These are phyloP conservation scores for Ips typographus DNA, from an alignment of 1,140 invertebrate genomes.

Conservation along the genomic window DNA sequence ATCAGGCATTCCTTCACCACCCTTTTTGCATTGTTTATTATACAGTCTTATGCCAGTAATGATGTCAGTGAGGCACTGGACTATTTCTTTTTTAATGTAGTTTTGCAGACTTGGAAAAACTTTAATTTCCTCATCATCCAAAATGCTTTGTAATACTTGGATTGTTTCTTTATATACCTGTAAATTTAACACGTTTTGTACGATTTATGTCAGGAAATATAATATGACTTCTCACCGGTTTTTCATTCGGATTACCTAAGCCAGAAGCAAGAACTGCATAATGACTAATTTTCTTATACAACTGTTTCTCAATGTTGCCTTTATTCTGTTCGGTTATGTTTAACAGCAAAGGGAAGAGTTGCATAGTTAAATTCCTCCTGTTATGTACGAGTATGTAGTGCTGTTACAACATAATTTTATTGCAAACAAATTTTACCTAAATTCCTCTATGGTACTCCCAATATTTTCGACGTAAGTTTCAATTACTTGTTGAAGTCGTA, in stretches of 20 bases:
- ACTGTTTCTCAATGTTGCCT: slow-evolving; percentile 2
- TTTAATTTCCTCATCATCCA: slow-evolving; percentile 22
- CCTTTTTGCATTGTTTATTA: slow-evolving; percentile 27
- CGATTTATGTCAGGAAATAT: background rate
- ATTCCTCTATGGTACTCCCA: no score
- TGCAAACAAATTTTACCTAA: no score
- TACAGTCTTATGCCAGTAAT: slow-evolving; percentile 24
- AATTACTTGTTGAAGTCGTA: no score
- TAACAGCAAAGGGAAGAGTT: slow-evolving; percentile 16
- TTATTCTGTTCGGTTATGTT: slow-evolving; percentile 21
- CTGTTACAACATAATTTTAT: no score
- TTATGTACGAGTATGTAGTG: background rate
- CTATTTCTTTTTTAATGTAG: slow-evolving; percentile 17
- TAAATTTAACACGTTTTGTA: background rate
- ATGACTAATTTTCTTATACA: slow-evolving; percentile 18
- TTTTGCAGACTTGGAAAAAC: slow-evolving; percentile 19
- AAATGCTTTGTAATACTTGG: slow-evolving; percentile 21
- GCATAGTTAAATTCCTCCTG: background rate
- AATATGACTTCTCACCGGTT: slow-evolving; percentile 10
- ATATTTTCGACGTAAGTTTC: no score
- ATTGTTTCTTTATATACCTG: slow-evolving; percentile 24
- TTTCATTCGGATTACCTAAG: slow-evolving; percentile 23
- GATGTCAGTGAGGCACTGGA: slow-evolving; percentile 14
- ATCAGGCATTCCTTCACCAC: slow-evolving; percentile 19
- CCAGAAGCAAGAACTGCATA: slow-evolving; percentile 25